phyloP scores from a whole-genome alignment of 2,113 vertebrate genomes.

The Pavo muticus region DNA sequence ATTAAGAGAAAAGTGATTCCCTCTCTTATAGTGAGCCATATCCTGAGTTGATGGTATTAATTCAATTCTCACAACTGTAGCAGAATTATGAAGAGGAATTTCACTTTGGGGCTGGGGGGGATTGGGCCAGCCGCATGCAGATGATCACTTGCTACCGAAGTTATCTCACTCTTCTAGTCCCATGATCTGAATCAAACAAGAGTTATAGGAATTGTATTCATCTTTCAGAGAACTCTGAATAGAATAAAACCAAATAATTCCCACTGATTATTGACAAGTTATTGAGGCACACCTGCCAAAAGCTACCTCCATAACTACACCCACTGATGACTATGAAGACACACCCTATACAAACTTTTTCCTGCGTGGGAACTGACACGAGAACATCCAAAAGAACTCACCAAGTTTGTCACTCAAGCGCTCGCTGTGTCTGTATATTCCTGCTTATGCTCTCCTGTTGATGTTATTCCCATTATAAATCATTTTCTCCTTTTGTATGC shows the following conservation, averaged over 20 bases:
- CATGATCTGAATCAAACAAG: background rate
- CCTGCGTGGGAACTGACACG: background rate
- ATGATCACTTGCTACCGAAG: background rate
- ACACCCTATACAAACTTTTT: background rate
- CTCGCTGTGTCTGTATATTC: background rate
- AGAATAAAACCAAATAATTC: background rate
- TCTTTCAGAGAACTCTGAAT: background rate
- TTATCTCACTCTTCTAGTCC: background rate
- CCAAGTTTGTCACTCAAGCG: conserved; percentile 10
- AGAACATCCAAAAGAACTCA: conserved; percentile 24
- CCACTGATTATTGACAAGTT: background rate
- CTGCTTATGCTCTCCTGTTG: background rate
- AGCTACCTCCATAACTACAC: background rate
- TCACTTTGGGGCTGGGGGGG: background rate
- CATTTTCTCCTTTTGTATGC: background rate
- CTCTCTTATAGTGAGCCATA: accelerated
- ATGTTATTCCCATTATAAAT: background rate
- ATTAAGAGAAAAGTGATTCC: background rate
- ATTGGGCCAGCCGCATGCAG: accelerated
- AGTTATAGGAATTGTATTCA: background rate
- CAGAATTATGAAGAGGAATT: accelerated
- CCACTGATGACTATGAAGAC: conserved; percentile 4
- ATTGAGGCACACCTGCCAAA: background rate
- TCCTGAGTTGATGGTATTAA: accelerated
- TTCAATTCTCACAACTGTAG: background rate